Evolutionary conservation across 2,113 vertebrate genomes (phyloP).

Genomic region (Oceanodroma tethys): DNA sequence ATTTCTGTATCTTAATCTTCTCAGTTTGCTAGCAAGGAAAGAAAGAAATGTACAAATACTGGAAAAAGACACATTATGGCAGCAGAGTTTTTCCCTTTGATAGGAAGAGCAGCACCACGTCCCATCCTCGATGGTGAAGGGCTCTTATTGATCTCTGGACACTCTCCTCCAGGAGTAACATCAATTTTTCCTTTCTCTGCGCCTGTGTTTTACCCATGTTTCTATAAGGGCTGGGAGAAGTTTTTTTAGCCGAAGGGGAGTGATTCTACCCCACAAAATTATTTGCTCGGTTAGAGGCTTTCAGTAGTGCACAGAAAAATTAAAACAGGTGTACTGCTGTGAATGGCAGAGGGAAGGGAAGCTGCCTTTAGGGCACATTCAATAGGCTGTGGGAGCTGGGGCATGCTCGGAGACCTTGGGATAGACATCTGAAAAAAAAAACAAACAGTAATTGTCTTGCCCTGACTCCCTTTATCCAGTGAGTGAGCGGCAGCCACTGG

Average conservation of each 20-base stretch:
- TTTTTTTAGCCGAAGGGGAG: not conserved
- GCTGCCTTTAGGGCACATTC: not conserved
- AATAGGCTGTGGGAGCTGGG: not conserved
- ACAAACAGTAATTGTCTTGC: not conserved
- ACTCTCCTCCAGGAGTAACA: not conserved
- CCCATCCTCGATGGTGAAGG: not conserved
- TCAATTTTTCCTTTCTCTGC: constrained; percentile 5
- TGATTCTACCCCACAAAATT: not conserved
- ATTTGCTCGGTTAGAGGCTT: not conserved
- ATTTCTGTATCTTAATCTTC: constrained; percentile 42
- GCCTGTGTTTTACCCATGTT: not conserved
- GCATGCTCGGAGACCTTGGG: not conserved
- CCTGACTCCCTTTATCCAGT: not conserved
- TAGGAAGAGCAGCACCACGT: not conserved
- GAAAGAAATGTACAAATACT: not conserved
- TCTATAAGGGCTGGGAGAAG: not conserved
- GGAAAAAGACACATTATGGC: not conserved
- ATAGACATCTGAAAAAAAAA: not conserved
- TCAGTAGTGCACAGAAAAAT: not conserved
- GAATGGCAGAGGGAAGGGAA: not conserved
- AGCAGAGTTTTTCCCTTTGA: not conserved
- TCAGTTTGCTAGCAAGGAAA: not conserved
- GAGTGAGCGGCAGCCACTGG: not conserved
- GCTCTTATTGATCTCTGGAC: not conserved
- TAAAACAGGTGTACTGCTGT: not conserved